Conservation (phyloP, 2,888 invertebrate species). For the Drosophila mercatorum region DNA sequence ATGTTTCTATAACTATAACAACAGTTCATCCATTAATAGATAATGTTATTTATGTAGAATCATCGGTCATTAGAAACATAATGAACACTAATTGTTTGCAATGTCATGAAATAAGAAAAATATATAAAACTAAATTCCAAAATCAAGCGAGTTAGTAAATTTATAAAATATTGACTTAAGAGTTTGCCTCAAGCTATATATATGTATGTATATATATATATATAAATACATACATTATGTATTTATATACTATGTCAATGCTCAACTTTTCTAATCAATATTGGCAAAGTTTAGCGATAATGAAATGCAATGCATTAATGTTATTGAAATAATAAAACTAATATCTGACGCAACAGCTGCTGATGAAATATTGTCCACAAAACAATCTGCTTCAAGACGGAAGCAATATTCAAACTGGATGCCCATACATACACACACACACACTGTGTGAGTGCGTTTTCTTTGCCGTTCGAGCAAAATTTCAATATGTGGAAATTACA, state of each 20-base stretch:
- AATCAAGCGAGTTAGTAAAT: background rate
- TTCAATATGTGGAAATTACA: constrained; percentile 84
- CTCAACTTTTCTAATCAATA: constrained; percentile 53
- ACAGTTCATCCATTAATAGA: constrained; percentile 31
- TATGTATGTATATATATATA: background rate
- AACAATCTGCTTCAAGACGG: constrained; percentile 53
- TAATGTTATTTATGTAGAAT: constrained; percentile 13
- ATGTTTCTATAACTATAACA: background rate
- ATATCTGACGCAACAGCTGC: constrained; percentile 68
- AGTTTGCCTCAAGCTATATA: background rate
- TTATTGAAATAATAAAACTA: constrained; percentile 80
- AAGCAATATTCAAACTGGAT: constrained; percentile 43
- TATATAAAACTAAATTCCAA: background rate
- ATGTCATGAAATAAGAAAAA: constrained; percentile 3
- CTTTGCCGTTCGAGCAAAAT: constrained; percentile 59
- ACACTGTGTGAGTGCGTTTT: constrained; percentile 19
- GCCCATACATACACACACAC: constrained; percentile 11
- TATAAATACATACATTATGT: background rate
- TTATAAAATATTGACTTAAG: background rate
- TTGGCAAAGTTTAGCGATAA: constrained; percentile 72
- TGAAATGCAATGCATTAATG: constrained; percentile 72
- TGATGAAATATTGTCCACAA: constrained; percentile 76
- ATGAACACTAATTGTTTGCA: constrained; percentile 37
- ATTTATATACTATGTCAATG: background rate
- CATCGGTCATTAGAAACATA: constrained; percentile 31